Conservation (phyloP, 2,797 vertebrate genomes). For the Echiichthys vipera region DNA sequence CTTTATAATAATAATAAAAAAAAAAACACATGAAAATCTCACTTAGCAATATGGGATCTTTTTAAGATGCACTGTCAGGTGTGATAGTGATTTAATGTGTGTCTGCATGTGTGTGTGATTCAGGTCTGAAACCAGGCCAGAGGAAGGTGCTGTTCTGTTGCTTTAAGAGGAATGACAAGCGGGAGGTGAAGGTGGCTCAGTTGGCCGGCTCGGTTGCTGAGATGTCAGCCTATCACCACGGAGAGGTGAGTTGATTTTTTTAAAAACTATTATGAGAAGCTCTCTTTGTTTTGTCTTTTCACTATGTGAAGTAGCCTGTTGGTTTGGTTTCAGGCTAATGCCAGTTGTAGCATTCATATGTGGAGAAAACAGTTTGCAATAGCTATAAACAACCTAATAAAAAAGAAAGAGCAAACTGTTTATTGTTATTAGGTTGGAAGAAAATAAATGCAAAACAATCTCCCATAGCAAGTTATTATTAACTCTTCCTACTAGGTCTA, state of each 20-base stretch:
- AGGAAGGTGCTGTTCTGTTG: slow-evolving; percentile 97
- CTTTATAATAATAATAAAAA: too few species aligned
- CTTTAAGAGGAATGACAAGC: slow-evolving; percentile 96
- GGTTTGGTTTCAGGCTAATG: background rate
- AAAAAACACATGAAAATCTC: too few species aligned
- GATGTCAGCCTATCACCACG: slow-evolving; percentile 99
- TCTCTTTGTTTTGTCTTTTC: background rate
- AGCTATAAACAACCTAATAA: too few species aligned
- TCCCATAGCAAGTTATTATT: background rate
- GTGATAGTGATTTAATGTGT: background rate
- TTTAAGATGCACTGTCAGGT: background rate
- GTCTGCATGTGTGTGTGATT: background rate
- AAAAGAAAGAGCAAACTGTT: too few species aligned
- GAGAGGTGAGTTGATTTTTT: slow-evolving; percentile 86
- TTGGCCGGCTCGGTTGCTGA: slow-evolving; percentile 98
- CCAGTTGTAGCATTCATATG: background rate
- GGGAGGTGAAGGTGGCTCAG: slow-evolving; percentile 98
- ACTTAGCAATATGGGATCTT: too few species aligned
- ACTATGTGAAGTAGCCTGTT: background rate
- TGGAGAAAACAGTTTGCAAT: too few species aligned
- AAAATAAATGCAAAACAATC: background rate
- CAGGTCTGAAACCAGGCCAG: slow-evolving; percentile 97
- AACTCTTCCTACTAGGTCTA: background rate
- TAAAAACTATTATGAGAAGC: background rate
- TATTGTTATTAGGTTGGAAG: background rate